Evolutionary conservation across 2,888 invertebrate species (phyloP).

Genomic region (Pteria penguin): DNA sequence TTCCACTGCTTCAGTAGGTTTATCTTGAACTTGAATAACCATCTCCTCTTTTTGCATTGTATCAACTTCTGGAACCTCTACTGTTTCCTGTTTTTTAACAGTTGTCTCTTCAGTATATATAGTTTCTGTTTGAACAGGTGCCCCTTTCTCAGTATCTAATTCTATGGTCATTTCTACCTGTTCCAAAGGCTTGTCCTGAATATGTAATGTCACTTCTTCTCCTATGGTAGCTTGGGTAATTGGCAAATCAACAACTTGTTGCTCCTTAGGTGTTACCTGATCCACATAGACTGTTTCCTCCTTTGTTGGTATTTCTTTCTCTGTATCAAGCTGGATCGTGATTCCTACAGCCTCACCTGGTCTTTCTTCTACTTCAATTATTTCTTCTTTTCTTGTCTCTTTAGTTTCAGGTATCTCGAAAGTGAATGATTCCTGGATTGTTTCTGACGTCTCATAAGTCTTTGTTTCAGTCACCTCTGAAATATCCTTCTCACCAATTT

Average conservation of each 20-base stretch:
- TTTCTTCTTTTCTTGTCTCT: slow-evolving; percentile 36
- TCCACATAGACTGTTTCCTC: slow-evolving; percentile 22
- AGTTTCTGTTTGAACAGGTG: slow-evolving; percentile 53
- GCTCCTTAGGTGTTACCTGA: slow-evolving; percentile 39
- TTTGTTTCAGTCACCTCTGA: slow-evolving; percentile 36
- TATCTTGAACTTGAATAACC: slow-evolving; percentile 44
- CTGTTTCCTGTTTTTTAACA: slow-evolving; percentile 50
- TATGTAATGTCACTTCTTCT: slow-evolving; percentile 63
- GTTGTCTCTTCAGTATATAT: slow-evolving; percentile 51
- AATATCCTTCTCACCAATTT: slow-evolving; percentile 31
- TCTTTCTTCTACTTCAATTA: slow-evolving; percentile 43
- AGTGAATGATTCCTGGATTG: slow-evolving; percentile 32
- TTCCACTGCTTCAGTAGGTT: slow-evolving; percentile 35
- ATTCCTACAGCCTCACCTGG: slow-evolving; percentile 46
- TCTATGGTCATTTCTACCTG: slow-evolving; percentile 69
- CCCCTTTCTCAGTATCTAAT: slow-evolving; percentile 53
- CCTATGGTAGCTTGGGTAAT: slow-evolving; percentile 44
- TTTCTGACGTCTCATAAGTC: slow-evolving; percentile 49
- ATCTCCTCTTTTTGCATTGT: slow-evolving; percentile 50
- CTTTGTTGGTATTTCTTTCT: slow-evolving; percentile 32
- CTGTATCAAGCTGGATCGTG: slow-evolving; percentile 28
- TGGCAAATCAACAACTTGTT: slow-evolving; percentile 36
- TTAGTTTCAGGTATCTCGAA: slow-evolving; percentile 11
- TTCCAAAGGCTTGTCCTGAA: slow-evolving; percentile 63
- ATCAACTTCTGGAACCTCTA: slow-evolving; percentile 50